These are phyloP conservation scores for Drosophila diplacantha DNA, from an alignment of 2,888 invertebrate species.

Conservation along the genomic window DNA sequence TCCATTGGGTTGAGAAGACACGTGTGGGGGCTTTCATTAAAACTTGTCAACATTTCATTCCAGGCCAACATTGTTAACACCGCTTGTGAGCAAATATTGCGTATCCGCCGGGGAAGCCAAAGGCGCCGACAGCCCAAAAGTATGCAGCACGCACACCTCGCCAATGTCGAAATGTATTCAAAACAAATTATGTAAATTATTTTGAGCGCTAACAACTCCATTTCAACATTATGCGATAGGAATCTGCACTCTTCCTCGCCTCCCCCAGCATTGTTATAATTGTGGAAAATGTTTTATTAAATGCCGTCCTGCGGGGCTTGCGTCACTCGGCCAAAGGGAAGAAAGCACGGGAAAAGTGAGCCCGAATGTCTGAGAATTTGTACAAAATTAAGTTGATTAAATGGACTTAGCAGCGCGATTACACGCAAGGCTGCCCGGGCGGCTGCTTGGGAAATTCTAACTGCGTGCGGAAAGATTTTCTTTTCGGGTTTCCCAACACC, in stretches of 20 bases:
- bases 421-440: conserved; percentile 59
- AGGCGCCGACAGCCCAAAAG: conserved; percentile 18
- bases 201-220: conserved; percentile 55
- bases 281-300: conserved; percentile 57
- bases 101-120: conserved; percentile 31
- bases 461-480: conserved; percentile 10
- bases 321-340: conserved; percentile 48
- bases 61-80: conserved; percentile 5
- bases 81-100: conserved; percentile 31
- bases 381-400: conserved; percentile 70
- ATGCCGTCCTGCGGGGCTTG: conserved; percentile 47
- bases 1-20: neutral
- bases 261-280: conserved; percentile 40
- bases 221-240: conserved; percentile 55
- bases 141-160: conserved; percentile 28
- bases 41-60: conserved; percentile 5
- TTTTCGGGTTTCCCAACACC: conserved; percentile 9
- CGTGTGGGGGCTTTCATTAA: conserved; percentile 10
- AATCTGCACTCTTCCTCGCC: conserved; percentile 41
- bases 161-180: conserved; percentile 43
- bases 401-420: conserved; percentile 69
- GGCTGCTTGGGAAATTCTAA: neutral
- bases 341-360: conserved; percentile 26
- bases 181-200: conserved; percentile 58
- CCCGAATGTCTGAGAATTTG: conserved; percentile 64